These are phyloP conservation scores for Pyxicephalus adspersus DNA, from an alignment of 2,113 vertebrate species.

Conservation along the genomic window DNA sequence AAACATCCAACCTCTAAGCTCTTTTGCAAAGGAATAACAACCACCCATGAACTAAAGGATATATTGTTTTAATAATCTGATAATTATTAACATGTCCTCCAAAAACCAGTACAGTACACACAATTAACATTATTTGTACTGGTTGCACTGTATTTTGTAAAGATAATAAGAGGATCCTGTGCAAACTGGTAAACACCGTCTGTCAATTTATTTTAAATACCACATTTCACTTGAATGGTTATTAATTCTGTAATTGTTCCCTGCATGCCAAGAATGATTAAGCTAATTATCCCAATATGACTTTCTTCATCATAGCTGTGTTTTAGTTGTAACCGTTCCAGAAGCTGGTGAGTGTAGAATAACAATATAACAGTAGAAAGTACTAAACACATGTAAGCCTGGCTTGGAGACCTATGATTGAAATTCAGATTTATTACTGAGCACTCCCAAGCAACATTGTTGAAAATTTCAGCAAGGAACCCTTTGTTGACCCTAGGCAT, in stretches of 20 bases:
- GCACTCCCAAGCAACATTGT: too few species aligned
- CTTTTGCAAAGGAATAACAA: not conserved
- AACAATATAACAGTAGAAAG: not conserved
- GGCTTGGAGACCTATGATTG: too few species aligned
- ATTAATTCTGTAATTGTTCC: conserved; percentile 31
- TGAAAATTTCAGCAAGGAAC: too few species aligned
- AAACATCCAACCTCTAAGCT: not conserved
- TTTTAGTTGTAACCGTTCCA: not conserved
- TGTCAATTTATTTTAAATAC: conserved; percentile 33
- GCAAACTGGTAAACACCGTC: conserved; percentile 3
- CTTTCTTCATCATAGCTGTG: conserved; percentile 20
- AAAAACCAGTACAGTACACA: conserved; percentile 5
- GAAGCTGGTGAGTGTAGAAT: not conserved
- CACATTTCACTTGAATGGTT: conserved; percentile 15
- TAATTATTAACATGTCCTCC: not conserved
- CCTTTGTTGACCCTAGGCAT: too few species aligned
- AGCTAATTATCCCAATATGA: conserved; percentile 37
- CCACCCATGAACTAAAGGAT: not conserved
- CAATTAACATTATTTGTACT: conserved; percentile 1
- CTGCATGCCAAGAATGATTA: conserved; percentile 30
- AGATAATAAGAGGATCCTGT: not conserved
- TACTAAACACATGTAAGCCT: too few species aligned
- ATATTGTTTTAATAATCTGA: conserved; percentile 10
- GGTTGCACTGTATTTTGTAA: not conserved
- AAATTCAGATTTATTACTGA: too few species aligned